phyloP scores from a whole-genome alignment of 2,113 vertebrate genomes.

The Callorhinus ursinus region DNA sequence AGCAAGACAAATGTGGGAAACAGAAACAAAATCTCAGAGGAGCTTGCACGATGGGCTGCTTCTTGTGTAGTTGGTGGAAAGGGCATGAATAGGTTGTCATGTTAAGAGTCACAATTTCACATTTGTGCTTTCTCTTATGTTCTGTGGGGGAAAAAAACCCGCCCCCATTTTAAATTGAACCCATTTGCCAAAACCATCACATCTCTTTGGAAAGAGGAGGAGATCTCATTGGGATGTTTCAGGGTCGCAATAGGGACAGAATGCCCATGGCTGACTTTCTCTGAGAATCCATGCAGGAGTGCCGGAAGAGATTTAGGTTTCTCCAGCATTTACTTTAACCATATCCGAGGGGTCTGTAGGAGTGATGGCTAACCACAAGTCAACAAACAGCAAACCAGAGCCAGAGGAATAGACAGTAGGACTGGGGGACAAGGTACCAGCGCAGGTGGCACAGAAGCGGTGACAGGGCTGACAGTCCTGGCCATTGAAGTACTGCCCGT shows the following conservation, averaged over 20 bases:
- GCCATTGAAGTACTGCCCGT: slow-evolving; percentile 94
- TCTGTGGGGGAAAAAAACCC: not conserved
- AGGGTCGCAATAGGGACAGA: not conserved
- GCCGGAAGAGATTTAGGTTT: not conserved
- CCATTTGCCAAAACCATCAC: not conserved
- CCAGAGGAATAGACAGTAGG: not conserved
- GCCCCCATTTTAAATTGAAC: not conserved
- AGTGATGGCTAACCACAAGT: not conserved
- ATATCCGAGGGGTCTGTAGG: not conserved
- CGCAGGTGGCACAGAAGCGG: slow-evolving; percentile 94
- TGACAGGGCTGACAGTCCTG: slow-evolving; percentile 94
- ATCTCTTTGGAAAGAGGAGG: not conserved
- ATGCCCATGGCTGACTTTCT: not conserved
- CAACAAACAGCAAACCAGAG: not conserved
- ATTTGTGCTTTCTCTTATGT: not conserved
- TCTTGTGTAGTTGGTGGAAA: not conserved
- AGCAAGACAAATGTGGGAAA: slow-evolving; percentile 63
- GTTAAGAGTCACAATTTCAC: not conserved
- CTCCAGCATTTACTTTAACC: not conserved
- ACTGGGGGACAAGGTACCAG: slow-evolving; percentile 86
- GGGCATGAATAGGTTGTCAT: not conserved
- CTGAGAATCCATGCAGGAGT: not conserved
- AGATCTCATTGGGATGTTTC: not conserved
- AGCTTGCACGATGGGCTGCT: not conserved
- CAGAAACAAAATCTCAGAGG: slow-evolving; percentile 24